Base-by-base conservation (phyloP, 2,888 invertebrate species). In the Pristionchus arcanus region DNA sequence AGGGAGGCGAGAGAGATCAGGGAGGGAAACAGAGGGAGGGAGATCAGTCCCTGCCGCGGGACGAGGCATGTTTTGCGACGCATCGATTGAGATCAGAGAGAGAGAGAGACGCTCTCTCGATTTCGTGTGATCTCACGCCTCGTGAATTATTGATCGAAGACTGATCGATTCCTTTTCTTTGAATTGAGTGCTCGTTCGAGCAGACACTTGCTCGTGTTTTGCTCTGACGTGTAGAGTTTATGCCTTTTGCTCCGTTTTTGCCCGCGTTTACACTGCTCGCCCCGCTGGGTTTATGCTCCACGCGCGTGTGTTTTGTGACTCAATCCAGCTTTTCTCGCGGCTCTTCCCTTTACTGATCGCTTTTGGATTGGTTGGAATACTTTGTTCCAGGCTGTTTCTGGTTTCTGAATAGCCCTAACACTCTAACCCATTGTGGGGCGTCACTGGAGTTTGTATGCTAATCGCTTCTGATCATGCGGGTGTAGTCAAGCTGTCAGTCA, bases 1-100 rank as follows among this genome's bases (percentile, higher is more conserved):
- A 68, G 68, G 13, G 68, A 68, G 68, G 31, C n/a, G 68, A 68
- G 28, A 28, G 28, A 34, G 37, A 71, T 59, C 63, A n/a, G 25
- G n/a, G 31, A 68, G 74, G 34, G 74, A 31, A 37, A 9, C 66
- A 31, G 28, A 19, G 19, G 31, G 66, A 66, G 66, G 71, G 71
- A 74, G 74, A 74, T 74, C 34, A 37, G 74, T 37, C 74, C 37
- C 37, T 5, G n/a, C n/a, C 66, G 2, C 0, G 74, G 21, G 37
- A 2, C 63, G 74, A 74, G 74, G 74, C 37, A 74, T 74, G 37
- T 74, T 74, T 74, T 74, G 74, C 37, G 34, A 28, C 31, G 68
- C 31, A 74, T 74, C 74, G 74, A 74, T 37, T 19, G 74, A 74
- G n/a, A 25, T 59, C 59, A 13, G 59, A 59, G n/a, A n/a, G n/a